Percentiles rank a stretch among this genome's conserved stretches.
Conservation (phyloP, 1,140 invertebrate genomes). For the Octopus sinensis region DNA sequence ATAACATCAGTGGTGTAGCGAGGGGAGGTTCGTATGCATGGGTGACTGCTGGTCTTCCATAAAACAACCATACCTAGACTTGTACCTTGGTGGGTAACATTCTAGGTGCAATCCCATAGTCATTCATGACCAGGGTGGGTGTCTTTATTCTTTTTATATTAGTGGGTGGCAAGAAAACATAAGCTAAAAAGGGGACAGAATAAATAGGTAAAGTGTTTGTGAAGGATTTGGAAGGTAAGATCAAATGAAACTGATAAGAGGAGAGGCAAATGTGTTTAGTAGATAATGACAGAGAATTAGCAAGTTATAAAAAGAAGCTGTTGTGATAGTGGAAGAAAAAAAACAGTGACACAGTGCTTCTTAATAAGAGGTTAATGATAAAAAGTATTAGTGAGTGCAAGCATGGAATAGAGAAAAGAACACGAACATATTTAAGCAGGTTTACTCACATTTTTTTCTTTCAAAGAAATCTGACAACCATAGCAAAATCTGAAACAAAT, state of each 20-base stretch:
- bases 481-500: constrained; percentile 37
- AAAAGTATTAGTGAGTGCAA: neutral
- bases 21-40: too few relatives aligned
- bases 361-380: neutral
- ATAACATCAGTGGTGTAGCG: too few relatives aligned
- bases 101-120: too few relatives aligned
- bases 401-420: neutral
- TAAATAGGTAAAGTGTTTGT: too few relatives aligned
- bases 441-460: constrained; percentile 42
- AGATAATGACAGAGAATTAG: neutral
- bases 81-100: too few relatives aligned
- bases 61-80: too few relatives aligned
- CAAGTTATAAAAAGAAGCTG: neutral
- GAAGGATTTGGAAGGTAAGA: too few relatives aligned
- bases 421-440: neutral
- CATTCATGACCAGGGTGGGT: too few relatives aligned
- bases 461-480: constrained; percentile 42
- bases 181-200: too few relatives aligned
- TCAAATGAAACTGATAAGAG: neutral
- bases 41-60: too few relatives aligned
- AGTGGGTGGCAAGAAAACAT: too few relatives aligned
- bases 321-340: neutral
- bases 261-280: neutral
- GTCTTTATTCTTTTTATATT: too few relatives aligned
- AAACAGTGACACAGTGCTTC: neutral